A percentile compares a stretch with the other conserved stretches of the same genome.
Conservation (phyloP, 2,113 vertebrate species). For the Brachyistius frenatus region DNA sequence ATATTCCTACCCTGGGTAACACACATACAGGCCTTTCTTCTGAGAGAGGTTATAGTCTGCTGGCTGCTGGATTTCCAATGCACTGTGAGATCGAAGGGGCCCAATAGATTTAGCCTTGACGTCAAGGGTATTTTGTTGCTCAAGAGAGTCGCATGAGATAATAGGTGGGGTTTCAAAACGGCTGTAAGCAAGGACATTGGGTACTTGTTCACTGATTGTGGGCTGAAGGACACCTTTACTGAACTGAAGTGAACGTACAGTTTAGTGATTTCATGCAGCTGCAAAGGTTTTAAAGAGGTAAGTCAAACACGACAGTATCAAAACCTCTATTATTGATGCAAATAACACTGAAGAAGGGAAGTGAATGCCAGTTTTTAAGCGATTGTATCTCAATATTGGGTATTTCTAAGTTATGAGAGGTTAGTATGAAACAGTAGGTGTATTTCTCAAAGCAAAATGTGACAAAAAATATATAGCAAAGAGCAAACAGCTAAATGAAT, state of each 20-base stretch:
- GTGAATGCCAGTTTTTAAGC: not conserved
- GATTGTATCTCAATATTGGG: too few relatives aligned
- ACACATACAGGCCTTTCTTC: constrained; percentile 3
- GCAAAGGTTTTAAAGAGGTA: not conserved
- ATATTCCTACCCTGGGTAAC: not conserved
- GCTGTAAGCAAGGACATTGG: not conserved
- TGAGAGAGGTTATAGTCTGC: not conserved
- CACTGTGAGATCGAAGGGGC: not conserved
- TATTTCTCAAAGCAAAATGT: too few relatives aligned
- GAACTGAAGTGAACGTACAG: not conserved
- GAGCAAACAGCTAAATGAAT: too few relatives aligned
- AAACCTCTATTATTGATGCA: not conserved
- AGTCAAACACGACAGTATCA: too few relatives aligned
- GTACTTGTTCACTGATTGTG: too few relatives aligned
- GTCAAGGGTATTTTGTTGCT: too few relatives aligned
- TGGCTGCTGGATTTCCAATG: not conserved
- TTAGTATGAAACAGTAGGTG: too few relatives aligned
- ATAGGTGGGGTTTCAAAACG: not conserved
- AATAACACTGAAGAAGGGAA: not conserved
- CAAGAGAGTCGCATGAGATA: too few relatives aligned
- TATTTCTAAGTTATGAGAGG: too few relatives aligned
- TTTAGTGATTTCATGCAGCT: not conserved
- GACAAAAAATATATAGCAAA: too few relatives aligned
- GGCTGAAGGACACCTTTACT: not conserved
- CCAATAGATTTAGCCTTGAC: not conserved